Evolutionary conservation across 2,888 invertebrate genomes (phyloP).

Genomic region (Podotricha telesiphe): DNA sequence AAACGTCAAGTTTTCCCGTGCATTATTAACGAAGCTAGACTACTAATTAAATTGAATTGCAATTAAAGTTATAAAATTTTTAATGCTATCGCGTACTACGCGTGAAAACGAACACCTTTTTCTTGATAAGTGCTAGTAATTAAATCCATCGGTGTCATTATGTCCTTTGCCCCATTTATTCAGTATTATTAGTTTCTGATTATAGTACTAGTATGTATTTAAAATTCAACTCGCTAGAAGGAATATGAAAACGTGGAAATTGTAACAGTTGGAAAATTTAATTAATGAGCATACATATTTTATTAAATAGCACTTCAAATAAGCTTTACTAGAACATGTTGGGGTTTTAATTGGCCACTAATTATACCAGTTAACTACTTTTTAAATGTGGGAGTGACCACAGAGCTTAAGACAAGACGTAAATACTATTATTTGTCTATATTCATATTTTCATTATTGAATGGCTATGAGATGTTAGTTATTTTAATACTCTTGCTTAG

Average conservation of each 20-base stretch:
- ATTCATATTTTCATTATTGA: background rate
- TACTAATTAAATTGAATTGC: slow-evolving; percentile 51
- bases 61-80: slow-evolving; percentile 58
- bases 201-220: slow-evolving; percentile 66
- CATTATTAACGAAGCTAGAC: slow-evolving; percentile 32
- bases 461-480: too few species aligned
- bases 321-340: slow-evolving; percentile 65
- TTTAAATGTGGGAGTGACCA: slow-evolving; percentile 24
- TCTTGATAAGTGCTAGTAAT: slow-evolving; percentile 68
- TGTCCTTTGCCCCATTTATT: slow-evolving; percentile 79
- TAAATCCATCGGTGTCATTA: slow-evolving; percentile 73
- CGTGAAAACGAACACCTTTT: slow-evolving; percentile 79
- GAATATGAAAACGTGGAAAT: slow-evolving; percentile 61
- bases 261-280: slow-evolving; percentile 57
- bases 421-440: slow-evolving; percentile 14
- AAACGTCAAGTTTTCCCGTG: slow-evolving; percentile 19
- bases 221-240: slow-evolving; percentile 63
- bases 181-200: slow-evolving; percentile 71
- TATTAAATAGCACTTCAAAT: slow-evolving; percentile 81
- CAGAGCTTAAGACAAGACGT: slow-evolving; percentile 14
- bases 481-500: too few species aligned
- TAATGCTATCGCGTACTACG: slow-evolving; percentile 60
- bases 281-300: slow-evolving; percentile 72
- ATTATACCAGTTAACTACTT: slow-evolving; percentile 54
- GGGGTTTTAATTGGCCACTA: slow-evolving; percentile 61